Evolutionary conservation across 2,797 vertebrate genomes (phyloP), one percentile per base, ranked within the genome.

Genomic region (Phoebastria nigripes): DNA sequence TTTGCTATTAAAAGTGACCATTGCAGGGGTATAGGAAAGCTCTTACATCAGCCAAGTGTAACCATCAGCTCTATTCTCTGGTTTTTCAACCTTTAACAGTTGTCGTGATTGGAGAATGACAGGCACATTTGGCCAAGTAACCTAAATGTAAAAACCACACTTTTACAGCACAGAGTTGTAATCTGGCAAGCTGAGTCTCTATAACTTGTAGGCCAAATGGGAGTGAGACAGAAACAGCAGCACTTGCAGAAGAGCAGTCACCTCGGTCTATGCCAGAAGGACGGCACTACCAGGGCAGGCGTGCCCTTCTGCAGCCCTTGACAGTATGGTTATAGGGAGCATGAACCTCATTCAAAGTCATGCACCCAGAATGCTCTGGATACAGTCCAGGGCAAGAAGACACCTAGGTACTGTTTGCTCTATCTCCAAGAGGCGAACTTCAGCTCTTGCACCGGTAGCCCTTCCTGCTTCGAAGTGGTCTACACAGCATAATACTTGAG

Each of bases 101-200:
- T 89, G 90, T 55, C 17, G 11, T 95, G 77, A 73, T 35, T 92
- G 83, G n/a, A 69, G 47, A 94, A 93, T 37, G 59, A 93, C 70
- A 84, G 82, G 82, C 42, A 16, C 11, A 15, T 67, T 95, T 90
- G 84, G 77, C 74, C 59, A 46, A 87, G 73, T 4, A 55, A 33
- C 15, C 41, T 74, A 91, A 94, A 96, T 65, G 90, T 61, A 47
- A 91, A 97, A 97, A 87, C 0, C 84, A 85, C 49, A 55, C 67
- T 93, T 95, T 47, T 67, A 70, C 25, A 97, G 65, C 87, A 79
- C 25, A 44, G 67, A 89, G 62, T 18, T 89, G 54, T 89, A 93
- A 66, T 65, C 61, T 93, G 84, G 71, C 84, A 94, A 71, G 69
- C 69, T 22, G 85, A 86, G 67, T 62, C 35, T 82, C 84, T 87